Evolutionary conservation across 1,140 invertebrate genomes (phyloP).

Genomic region (Acromyrmex charruanus): DNA sequence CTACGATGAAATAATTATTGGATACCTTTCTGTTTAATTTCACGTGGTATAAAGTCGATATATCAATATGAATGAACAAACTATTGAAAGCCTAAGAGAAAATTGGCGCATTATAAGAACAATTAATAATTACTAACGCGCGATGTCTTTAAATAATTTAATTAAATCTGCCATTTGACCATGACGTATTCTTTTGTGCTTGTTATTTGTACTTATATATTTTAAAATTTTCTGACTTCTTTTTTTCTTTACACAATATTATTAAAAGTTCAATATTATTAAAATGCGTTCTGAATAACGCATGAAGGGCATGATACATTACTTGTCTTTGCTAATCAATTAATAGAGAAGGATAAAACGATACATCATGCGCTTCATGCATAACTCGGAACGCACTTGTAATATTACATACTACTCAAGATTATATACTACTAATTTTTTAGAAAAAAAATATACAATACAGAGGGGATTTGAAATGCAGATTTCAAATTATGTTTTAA

Average conservation of each 20-base stretch:
- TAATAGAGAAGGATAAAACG: no score
- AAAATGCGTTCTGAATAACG: no score
- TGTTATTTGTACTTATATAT: neutral
- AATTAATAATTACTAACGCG: neutral
- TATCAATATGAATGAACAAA: slow-evolving; percentile 5
- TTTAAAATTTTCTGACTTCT: neutral
- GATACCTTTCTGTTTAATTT: slow-evolving; percentile 9
- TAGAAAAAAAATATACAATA: neutral
- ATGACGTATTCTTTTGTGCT: neutral
- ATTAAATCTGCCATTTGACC: neutral
- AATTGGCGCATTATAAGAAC: neutral
- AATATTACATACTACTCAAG: neutral
- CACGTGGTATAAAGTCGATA: neutral
- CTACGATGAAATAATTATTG: slow-evolving; percentile 7
- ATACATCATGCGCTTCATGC: no score
- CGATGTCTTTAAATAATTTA: neutral
- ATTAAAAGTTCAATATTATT: neutral
- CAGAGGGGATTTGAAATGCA: neutral
- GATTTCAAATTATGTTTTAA: neutral
- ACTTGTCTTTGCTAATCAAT: no score
- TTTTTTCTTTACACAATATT: neutral
- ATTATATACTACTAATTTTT: neutral
- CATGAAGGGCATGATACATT: no score
- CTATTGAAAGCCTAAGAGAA: neutral
- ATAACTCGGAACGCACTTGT: no score